Evolutionary conservation across 2,888 invertebrate genomes (phyloP).

Genomic region (Acrobasis consociella): DNA sequence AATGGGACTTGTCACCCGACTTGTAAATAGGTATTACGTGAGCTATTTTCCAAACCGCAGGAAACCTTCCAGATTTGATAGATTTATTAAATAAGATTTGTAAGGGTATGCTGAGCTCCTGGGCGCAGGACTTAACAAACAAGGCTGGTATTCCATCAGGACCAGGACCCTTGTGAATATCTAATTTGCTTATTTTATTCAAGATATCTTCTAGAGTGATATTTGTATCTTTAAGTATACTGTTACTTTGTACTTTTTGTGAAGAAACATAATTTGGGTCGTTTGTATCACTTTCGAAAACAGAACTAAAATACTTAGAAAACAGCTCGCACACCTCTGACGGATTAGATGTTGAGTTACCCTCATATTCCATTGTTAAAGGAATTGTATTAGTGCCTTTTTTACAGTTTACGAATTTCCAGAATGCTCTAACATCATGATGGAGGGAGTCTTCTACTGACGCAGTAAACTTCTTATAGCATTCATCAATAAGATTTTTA

Average conservation of each 20-base stretch:
- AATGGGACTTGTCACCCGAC: no score
- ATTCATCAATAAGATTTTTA: neutral
- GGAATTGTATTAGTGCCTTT: neutral
- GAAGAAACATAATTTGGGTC: neutral
- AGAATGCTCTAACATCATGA: neutral
- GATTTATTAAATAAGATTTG: neutral
- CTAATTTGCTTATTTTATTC: slow-evolving; percentile 8
- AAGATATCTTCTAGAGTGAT: neutral
- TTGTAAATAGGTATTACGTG: no score
- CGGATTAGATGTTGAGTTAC: neutral
- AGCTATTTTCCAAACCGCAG: no score
- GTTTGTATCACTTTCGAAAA: neutral
- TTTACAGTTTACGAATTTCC: neutral
- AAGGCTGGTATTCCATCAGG: neutral
- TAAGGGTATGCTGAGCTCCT: neutral
- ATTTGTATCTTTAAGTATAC: neutral
- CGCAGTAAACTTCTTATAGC: neutral
- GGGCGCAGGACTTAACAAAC: neutral
- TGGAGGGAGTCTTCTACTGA: neutral
- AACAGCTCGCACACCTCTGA: neutral
- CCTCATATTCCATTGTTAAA: neutral
- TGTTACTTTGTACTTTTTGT: neutral
- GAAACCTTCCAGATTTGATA: no score
- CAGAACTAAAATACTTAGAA: neutral
- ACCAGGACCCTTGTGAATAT: neutral